Percentiles rank a stretch among this genome's conserved stretches.
phyloP scores from a whole-genome alignment of 2,888 invertebrate species.

The Trissolcus japonicus region DNA sequence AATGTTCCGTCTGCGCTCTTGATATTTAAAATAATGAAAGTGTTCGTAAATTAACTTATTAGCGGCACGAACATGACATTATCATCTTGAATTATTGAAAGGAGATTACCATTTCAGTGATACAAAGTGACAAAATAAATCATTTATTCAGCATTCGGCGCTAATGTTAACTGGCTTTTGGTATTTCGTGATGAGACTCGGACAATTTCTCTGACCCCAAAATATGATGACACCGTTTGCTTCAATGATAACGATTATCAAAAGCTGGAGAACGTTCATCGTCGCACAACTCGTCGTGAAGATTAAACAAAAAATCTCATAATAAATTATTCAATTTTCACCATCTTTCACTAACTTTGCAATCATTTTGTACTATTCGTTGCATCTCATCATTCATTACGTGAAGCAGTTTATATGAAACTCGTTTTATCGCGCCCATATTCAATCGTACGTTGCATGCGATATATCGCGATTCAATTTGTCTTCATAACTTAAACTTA shows the following conservation, averaged over 20 bases:
- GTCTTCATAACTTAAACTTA: constrained; percentile 21
- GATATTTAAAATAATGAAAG: no score
- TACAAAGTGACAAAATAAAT: no score
- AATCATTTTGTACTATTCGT: neutral
- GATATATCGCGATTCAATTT: constrained; percentile 8
- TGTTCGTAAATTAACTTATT: no score
- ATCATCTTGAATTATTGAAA: no score
- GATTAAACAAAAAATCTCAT: constrained; percentile 29
- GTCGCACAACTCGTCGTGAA: constrained; percentile 28
- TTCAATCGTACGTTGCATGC: neutral
- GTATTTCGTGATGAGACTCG: constrained; percentile 38
- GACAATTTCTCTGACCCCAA: constrained; percentile 65
- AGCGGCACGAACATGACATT: no score
- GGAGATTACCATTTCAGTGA: no score
- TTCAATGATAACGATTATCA: constrained; percentile 62
- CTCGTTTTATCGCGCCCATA: neutral
- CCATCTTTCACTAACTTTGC: no score
- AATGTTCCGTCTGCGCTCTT: no score
- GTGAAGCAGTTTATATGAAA: constrained; percentile 14
- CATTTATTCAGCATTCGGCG: no score
- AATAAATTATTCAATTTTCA: no score
- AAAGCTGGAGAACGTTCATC: constrained; percentile 59
- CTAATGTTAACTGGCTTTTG: constrained; percentile 33
- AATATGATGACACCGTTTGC: constrained; percentile 58
- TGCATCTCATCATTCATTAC: constrained; percentile 17